A percentile compares a stretch with the other conserved stretches of the same genome.
Evolutionary conservation across 2,797 vertebrate genomes (phyloP).

Genomic region (Notamacropus eugenii): DNA sequence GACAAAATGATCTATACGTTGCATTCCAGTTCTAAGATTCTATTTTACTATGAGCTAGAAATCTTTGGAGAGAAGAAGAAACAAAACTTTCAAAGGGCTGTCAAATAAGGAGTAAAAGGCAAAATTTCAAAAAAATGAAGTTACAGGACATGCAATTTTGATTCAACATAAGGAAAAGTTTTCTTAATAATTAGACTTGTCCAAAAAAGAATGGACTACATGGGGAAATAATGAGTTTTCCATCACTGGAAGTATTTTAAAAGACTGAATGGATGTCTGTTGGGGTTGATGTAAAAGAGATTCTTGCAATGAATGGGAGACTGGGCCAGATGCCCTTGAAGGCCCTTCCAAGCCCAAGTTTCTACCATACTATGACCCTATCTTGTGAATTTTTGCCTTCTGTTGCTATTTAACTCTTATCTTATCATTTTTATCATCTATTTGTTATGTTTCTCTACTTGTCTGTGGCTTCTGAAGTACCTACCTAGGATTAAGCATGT

Average conservation of each 20-base stretch:
- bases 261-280: neutral
- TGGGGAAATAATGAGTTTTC: neutral
- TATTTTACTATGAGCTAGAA: neutral
- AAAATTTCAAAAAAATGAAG: too few species aligned
- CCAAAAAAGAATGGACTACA: neutral
- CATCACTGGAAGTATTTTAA: neutral
- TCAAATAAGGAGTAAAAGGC: neutral
- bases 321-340: neutral
- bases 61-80: neutral
- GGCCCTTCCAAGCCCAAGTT: conserved; percentile 11
- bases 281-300: neutral
- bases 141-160: too few species aligned
- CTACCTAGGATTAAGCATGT: conserved; percentile 13
- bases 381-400: neutral
- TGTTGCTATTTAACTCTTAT: neutral
- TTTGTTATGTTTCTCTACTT: conserved; percentile 1
- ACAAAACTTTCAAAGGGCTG: neutral
- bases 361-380: conserved; percentile 5
- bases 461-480: neutral
- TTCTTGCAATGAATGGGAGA: neutral
- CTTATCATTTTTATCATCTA: neutral
- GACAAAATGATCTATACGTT: neutral
- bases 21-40: neutral
- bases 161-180: neutral
- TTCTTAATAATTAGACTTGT: neutral